Evolutionary conservation across 1,140 invertebrate genomes (phyloP), one percentile per base, ranked within the genome.

Genomic region (Venturia canescens): DNA sequence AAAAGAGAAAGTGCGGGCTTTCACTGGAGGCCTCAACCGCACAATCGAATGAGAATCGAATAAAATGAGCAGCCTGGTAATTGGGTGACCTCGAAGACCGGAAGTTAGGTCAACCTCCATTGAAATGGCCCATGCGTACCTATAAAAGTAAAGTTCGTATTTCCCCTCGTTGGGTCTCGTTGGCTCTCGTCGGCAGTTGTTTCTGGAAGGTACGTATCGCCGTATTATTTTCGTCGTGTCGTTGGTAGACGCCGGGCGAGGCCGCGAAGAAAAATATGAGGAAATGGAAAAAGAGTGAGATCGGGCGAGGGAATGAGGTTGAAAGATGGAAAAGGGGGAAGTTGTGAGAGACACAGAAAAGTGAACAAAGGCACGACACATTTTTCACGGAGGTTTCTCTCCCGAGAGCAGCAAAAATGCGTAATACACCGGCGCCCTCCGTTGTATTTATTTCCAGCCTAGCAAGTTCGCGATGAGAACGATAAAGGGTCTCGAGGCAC

Each of bases 401-500:
- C 16, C 38, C 38, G 50, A 21, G 50, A 53, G 50, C 50, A 15
- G 50, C 16, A 53, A 53, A 53, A 53, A 53, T 21, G 50, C 50
- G 50, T 53, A 53, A 53, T 53, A 53, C 50, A n/a, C n/a, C n/a
- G n/a, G n/a, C 50, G 18, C 50, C 50, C 50, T 53, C 50, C 50
- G 50, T 53, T 53, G 50, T 18, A 53, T 53, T 53, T 53, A 53
- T 53, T 53, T 53, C 50, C 50, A 53, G 16, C 50, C n/a, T 53
- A 21, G 50, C 50, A 18, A n/a, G n/a, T 21, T 53, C 50, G 50
- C n/a, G 50, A 53, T 53, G 50, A 53, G 50, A 53, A 53, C 50
- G 50, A 53, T 53, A 53, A 21, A 53, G 50, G 50, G 18, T 21
- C 50, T 53, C 50, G 50, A 53, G 50, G 50, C 50, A n/a, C 50